Evolutionary conservation across 2,888 invertebrate species (phyloP), one percentile per base, ranked within the genome.

Genomic region (Isotomurus palustris): DNA sequence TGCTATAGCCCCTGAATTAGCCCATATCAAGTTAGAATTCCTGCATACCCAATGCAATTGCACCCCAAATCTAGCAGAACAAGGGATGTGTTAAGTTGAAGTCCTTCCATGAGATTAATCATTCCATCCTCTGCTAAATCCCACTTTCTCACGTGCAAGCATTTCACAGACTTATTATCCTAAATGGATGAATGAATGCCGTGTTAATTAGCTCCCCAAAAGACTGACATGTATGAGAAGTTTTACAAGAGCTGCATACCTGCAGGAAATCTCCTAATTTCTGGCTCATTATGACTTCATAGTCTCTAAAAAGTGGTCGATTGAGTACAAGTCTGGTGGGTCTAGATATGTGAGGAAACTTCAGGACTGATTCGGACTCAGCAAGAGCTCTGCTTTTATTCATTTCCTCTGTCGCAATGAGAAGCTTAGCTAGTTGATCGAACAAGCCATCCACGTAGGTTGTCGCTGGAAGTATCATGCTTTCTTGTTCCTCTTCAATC

Each of bases 101-200:
- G 38, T 14, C 58, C 53, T 3, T 65, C 64, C 68, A 70, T 67
- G 28, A 70, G 49, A 28, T 49, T 60, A 8, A 59, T 43, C 66
- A 66, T 64, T 4, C 70, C 70, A 25, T 67, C 67, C 58, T 70
- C 70, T 1, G 56, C 62, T 27, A 70, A 58, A 36, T 54, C 56
- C 67, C 68, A 70, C 56, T 70, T 70, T 35, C 64, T 61, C 17
- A 69, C 45, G 41, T 70, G 67, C 3, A 70, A 45, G 14, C 60
- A 64, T 53, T 59, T 53, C 27, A 70, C 44, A 5, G 70, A 62
- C 2, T 53, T 52, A 45, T 69, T 70, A 19, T 21, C 53, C 70
- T 70, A 41, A 28, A 48, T 14, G 21, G 19, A n/a, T 41, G 17
- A 21, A 49, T 19, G 10, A 24, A 40, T 40, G 6, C 6, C 6